Conservation (phyloP, 2,888 invertebrate species). For the Leptopterna dolabrata region DNA sequence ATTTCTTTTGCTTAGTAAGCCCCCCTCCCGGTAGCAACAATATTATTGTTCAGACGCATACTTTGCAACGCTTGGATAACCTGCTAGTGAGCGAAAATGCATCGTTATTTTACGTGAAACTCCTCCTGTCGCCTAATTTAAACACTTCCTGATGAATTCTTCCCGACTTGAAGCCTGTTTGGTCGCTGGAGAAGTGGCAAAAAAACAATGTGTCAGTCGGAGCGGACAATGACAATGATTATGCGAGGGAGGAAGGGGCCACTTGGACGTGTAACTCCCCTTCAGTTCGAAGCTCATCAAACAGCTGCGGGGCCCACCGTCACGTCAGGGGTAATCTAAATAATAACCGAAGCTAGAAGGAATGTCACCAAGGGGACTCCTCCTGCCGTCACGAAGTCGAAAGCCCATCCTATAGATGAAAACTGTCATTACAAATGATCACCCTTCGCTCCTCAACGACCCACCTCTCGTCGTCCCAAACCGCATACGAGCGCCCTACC, state of each 20-base stretch:
- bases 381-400: not conserved
- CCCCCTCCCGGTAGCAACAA: too few species aligned
- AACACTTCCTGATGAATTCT: too few species aligned
- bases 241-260: not conserved
- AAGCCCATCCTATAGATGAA: conserved; percentile 12
- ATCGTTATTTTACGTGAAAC: too few species aligned
- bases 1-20: too few species aligned
- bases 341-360: conserved; percentile 28
- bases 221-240: not conserved
- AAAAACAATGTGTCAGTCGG: not conserved
- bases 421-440: conserved; percentile 8
- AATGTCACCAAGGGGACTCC: conserved; percentile 18
- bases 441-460: not conserved
- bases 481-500: not conserved
- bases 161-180: too few species aligned
- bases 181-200: not conserved
- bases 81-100: too few species aligned
- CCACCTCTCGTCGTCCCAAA: not conserved
- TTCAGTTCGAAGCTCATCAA: conserved; percentile 11
- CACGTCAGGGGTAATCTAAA: conserved; percentile 36
- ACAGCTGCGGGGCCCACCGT: conserved; percentile 16
- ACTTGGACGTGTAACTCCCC: not conserved
- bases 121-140: too few species aligned
- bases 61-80: too few species aligned
- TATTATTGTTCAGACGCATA: too few species aligned